Evolutionary conservation across 1,140 invertebrate species (phyloP).

Genomic region (Brevipalpus yothersi): DNA sequence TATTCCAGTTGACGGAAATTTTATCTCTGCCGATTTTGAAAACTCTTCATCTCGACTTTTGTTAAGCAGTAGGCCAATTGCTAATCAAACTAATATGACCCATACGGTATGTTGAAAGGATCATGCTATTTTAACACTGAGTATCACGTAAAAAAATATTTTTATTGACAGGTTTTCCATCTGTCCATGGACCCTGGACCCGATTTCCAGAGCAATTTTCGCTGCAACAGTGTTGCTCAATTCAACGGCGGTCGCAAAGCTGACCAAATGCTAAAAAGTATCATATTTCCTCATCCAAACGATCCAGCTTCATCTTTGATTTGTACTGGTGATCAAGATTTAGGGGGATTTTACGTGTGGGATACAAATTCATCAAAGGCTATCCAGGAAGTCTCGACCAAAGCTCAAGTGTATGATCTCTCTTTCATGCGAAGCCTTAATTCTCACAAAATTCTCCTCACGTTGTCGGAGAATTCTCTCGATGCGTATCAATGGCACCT

Average conservation of each 20-base stretch:
- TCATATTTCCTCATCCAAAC: constrained; percentile 25
- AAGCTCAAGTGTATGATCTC: background rate
- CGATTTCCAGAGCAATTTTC: no score
- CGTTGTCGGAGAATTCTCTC: background rate
- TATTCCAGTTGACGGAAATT: background rate
- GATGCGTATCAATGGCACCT: background rate
- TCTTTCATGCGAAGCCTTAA: background rate
- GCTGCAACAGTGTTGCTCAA: background rate
- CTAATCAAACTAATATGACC: background rate
- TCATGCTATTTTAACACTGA: background rate
- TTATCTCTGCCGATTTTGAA: background rate
- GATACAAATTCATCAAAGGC: background rate
- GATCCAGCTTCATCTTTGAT: constrained; percentile 6
- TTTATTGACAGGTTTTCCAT: background rate
- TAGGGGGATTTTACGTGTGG: constrained; percentile 8
- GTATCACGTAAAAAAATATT: background rate
- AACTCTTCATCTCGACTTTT: background rate
- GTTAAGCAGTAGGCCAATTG: background rate
- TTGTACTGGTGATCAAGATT: constrained; percentile 18
- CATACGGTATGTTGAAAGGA: background rate
- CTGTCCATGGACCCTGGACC: background rate
- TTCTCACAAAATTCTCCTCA: background rate
- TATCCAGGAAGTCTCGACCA: background rate
- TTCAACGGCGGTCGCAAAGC: constrained; percentile 29
- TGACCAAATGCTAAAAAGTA: constrained; percentile 32